These are phyloP conservation scores for Leptarthrus brevirostris DNA, from an alignment of 2,888 invertebrate species.

Conservation along the genomic window DNA sequence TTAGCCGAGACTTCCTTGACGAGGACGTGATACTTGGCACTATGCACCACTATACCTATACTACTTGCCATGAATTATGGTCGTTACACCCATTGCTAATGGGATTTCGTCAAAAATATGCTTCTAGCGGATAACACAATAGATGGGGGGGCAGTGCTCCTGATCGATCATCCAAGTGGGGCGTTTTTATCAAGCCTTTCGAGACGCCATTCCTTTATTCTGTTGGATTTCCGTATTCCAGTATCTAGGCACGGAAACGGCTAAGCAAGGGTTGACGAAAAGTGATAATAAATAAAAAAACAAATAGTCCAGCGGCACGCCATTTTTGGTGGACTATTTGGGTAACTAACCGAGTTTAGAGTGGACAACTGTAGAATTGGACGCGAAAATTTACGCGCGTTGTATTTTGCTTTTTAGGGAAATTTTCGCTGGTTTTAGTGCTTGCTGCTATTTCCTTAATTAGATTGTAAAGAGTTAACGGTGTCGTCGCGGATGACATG, in stretches of 20 bases:
- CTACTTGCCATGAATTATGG: conserved; percentile 16
- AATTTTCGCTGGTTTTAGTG: neutral
- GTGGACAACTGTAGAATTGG: neutral
- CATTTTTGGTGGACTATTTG: conserved; percentile 7
- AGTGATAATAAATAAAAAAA: conserved; percentile 36
- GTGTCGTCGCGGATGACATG: neutral
- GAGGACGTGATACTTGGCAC: neutral
- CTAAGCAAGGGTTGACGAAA: neutral
- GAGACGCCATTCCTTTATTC: neutral
- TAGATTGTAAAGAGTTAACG: conserved; percentile 16
- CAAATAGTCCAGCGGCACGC: conserved; percentile 21
- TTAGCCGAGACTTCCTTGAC: conserved; percentile 16
- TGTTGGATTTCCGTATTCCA: conserved; percentile 11
- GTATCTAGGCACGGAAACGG: no score
- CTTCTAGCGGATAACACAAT: neutral
- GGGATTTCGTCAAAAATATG: conserved; percentile 19
- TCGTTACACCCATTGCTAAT: conserved; percentile 35
- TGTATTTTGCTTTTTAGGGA: no score
- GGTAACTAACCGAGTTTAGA: neutral
- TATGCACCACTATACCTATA: conserved; percentile 7
- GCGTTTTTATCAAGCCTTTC: neutral
- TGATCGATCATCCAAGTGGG: conserved; percentile 12
- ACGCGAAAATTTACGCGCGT: no score
- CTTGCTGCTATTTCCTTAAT: conserved; percentile 22
- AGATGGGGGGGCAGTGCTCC: neutral